These are phyloP conservation scores for Dryobates pubescens DNA, from an alignment of 2,797 vertebrate species.

Conservation along the genomic window DNA sequence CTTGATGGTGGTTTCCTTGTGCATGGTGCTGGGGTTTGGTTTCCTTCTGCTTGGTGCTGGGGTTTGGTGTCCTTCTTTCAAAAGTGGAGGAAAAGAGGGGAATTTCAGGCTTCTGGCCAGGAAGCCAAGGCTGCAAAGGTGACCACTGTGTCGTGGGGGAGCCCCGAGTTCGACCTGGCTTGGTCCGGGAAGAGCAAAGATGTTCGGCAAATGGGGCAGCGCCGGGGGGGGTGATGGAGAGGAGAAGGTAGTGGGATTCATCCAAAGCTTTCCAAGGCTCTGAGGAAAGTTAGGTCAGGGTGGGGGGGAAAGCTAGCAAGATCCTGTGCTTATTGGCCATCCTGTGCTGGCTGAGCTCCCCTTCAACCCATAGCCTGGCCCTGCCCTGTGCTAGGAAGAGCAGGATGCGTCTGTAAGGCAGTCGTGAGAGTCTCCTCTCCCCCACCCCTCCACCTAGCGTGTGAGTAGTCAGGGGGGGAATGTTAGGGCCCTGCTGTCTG, in stretches of 20 bases:
- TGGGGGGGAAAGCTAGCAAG: conserved; percentile 40
- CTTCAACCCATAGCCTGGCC: conserved; percentile 17
- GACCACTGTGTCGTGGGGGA: neutral
- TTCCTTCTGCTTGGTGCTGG: neutral
- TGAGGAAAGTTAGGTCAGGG: neutral
- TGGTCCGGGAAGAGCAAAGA: neutral
- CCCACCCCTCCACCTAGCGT: conserved; percentile 45
- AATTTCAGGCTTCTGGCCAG: neutral
- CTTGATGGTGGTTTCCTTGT: neutral
- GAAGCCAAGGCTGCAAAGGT: neutral
- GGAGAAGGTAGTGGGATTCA: neutral
- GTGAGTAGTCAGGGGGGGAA: conserved; percentile 27
- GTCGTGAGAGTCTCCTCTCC: conserved; percentile 47
- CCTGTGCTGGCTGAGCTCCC: conserved; percentile 34
- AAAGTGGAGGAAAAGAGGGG: neutral
- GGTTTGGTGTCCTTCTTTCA: no score
- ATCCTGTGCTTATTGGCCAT: conserved; percentile 39
- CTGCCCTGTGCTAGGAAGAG: conserved; percentile 44
- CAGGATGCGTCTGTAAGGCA: conserved; percentile 44
- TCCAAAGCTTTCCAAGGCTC: conserved; percentile 31
- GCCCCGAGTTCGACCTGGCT: neutral
- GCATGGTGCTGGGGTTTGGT: neutral
- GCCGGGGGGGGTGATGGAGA: neutral
- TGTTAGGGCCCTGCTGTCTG: conserved; percentile 51
- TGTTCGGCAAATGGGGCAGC: conserved; percentile 15